A percentile compares a stretch with the other conserved stretches of the same genome.
phyloP scores from a whole-genome alignment of 2,797 vertebrate species.

The Myripristis murdjan region DNA sequence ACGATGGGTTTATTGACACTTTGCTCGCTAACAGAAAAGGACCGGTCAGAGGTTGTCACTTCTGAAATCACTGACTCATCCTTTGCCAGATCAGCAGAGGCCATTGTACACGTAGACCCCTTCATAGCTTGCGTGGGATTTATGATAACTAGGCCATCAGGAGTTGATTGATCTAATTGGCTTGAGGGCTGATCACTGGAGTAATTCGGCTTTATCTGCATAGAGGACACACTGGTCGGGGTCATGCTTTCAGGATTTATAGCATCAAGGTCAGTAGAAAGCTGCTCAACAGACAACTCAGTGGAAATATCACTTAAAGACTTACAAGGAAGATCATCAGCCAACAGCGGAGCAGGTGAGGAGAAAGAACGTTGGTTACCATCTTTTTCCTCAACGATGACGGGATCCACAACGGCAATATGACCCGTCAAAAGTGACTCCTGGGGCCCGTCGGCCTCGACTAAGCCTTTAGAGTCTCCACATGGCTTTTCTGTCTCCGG shows the following conservation, averaged over 20 bases:
- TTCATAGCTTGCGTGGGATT: slow-evolving; percentile 22
- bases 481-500: slow-evolving; percentile 30
- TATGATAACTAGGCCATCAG: slow-evolving; percentile 25
- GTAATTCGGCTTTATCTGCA: slow-evolving; percentile 42
- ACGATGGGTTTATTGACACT: slow-evolving; percentile 45
- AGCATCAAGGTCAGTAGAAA: slow-evolving; percentile 27
- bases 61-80: slow-evolving; percentile 51
- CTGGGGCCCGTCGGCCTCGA: slow-evolving; percentile 23
- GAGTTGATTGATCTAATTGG: slow-evolving; percentile 48
- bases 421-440: slow-evolving; percentile 27
- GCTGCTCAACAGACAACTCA: slow-evolving; percentile 22
- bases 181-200: slow-evolving; percentile 28
- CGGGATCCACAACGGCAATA: slow-evolving; percentile 12
- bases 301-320: slow-evolving; percentile 23
- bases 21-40: slow-evolving; percentile 53
- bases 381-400: slow-evolving; percentile 48
- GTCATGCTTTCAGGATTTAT: slow-evolving; percentile 39
- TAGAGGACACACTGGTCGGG: slow-evolving; percentile 29
- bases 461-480: slow-evolving; percentile 34
- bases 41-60: slow-evolving; percentile 39
- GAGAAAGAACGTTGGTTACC: slow-evolving; percentile 14
- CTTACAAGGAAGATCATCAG: slow-evolving; percentile 31
- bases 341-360: slow-evolving; percentile 35
- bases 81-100: slow-evolving; percentile 31
- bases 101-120: neutral